phyloP scores from a whole-genome alignment of 2,797 vertebrate genomes.

The Arctocebus calabarensis region DNA sequence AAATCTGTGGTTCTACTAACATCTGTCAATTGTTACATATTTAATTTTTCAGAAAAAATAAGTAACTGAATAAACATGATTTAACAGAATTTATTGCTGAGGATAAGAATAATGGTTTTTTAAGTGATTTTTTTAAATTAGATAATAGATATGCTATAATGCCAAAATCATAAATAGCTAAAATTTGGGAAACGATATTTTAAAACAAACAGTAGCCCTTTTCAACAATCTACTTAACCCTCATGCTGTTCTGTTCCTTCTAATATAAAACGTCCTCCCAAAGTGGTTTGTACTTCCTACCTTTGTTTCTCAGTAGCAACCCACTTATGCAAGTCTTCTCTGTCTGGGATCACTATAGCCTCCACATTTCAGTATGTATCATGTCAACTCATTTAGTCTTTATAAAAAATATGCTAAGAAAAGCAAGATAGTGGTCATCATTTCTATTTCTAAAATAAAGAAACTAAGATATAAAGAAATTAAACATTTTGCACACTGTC shows the following conservation, averaged over 20 bases:
- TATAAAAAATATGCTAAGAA: neutral
- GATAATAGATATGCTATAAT: neutral
- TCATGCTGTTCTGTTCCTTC: neutral
- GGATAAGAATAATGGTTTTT: neutral
- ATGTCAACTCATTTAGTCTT: neutral
- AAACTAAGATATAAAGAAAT: conserved; percentile 24
- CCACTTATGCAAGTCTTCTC: neutral
- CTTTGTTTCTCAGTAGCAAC: neutral
- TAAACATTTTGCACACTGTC: neutral
- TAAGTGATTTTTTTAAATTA: neutral
- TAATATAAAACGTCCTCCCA: neutral
- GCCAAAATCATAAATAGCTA: neutral
- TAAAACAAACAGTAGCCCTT: neutral
- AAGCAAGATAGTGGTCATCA: neutral
- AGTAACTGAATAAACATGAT: neutral
- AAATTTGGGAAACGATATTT: neutral
- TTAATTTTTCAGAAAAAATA: neutral
- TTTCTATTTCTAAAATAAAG: neutral
- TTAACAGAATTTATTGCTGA: conserved; percentile 7
- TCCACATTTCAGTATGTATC: neutral
- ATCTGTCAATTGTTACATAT: neutral
- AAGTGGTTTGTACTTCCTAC: neutral
- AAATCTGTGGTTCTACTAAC: neutral
- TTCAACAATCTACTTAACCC: neutral
- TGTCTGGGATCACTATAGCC: neutral